phyloP scores from a whole-genome alignment of 2,888 invertebrate genomes.

The Leptinotarsa peninsularis region DNA sequence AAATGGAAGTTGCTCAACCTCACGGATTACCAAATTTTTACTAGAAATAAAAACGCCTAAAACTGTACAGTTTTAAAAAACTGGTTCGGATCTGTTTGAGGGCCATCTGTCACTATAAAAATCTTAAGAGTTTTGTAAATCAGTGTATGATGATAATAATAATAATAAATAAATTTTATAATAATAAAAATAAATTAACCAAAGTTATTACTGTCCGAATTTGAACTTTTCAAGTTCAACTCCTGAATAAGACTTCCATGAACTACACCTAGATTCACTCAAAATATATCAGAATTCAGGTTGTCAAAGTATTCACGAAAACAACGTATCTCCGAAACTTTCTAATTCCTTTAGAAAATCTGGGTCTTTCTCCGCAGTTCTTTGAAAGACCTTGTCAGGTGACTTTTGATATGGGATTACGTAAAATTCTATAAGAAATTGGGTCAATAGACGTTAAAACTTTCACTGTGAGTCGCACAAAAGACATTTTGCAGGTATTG shows the following conservation, averaged over 20 bases:
- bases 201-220: not conserved
- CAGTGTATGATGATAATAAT: no score
- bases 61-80: no score
- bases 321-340: slow-evolving; percentile 23
- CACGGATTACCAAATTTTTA: no score
- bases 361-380: slow-evolving; percentile 24
- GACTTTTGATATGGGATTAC: slow-evolving; percentile 39
- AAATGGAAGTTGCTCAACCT: no score
- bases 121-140: not conserved
- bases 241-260: not conserved
- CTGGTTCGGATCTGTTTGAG: no score
- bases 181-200: no score
- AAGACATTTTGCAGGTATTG: slow-evolving; percentile 28
- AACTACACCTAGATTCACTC: not conserved
- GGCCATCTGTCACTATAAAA: no score
- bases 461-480: slow-evolving; percentile 21
- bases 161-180: no score
- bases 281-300: not conserved
- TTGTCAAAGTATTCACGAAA: slow-evolving; percentile 21
- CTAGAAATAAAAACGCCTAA: no score
- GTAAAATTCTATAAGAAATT: slow-evolving; percentile 44
- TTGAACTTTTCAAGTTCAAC: not conserved
- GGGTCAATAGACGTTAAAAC: slow-evolving; percentile 40
- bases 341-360: slow-evolving; percentile 35
- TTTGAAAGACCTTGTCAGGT: slow-evolving; percentile 38